Percentiles rank a stretch among this genome's conserved stretches.
Conservation (phyloP, 2,797 vertebrate genomes). For the Xenops minutus region DNA sequence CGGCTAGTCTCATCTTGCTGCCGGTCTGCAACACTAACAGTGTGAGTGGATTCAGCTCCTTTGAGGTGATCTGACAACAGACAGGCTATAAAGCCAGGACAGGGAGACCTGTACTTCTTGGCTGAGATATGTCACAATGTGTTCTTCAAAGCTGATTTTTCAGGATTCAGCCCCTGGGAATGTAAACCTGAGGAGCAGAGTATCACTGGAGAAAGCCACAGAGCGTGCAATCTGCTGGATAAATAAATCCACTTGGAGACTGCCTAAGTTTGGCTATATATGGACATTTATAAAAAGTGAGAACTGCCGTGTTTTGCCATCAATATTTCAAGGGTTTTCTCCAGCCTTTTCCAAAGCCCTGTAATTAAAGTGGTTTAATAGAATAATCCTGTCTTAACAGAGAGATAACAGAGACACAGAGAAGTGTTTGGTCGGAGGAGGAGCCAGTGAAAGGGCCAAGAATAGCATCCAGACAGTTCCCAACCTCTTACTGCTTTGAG, state of each 20-base stretch:
- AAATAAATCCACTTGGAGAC: not conserved
- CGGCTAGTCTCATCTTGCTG: not conserved
- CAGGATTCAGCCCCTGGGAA: not conserved
- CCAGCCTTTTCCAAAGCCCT: not conserved
- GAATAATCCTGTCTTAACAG: not conserved
- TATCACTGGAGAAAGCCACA: not conserved
- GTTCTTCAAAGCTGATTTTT: conserved; percentile 13
- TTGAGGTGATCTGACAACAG: not conserved
- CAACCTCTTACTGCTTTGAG: not conserved
- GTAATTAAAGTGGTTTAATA: not conserved
- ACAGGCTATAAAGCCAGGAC: not conserved
- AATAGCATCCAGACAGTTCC: not conserved
- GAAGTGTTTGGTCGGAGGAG: not conserved
- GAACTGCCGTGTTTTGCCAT: not conserved
- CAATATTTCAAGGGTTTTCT: not conserved
- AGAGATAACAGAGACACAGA: not conserved
- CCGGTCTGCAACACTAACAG: not conserved
- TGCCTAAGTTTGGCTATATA: not conserved
- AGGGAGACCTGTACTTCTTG: not conserved
- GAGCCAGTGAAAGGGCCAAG: not conserved
- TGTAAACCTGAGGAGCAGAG: not conserved
- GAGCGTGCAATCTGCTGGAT: not conserved
- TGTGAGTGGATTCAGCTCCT: not conserved
- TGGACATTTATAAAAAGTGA: conserved; percentile 13
- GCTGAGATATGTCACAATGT: not conserved